phyloP scores from a whole-genome alignment of 2,888 invertebrate species.

The Megastigmus dorsalis region DNA sequence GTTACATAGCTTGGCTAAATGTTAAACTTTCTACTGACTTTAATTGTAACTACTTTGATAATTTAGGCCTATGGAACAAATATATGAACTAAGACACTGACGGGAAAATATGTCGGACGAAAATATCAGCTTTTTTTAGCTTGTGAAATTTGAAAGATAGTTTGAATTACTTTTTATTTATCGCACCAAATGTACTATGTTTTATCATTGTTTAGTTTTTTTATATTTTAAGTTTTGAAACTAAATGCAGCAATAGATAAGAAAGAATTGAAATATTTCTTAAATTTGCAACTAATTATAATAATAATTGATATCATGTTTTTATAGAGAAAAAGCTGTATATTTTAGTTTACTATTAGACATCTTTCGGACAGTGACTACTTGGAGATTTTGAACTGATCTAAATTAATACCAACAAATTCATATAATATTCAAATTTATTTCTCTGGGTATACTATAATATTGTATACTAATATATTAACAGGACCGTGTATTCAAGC shows the following conservation, averaged over 20 bases:
- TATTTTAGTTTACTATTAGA: too few relatives aligned
- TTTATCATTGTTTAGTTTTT: too few relatives aligned
- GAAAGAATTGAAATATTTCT: too few relatives aligned
- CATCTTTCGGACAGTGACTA: slow-evolving; percentile 19
- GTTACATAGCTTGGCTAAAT: too few relatives aligned
- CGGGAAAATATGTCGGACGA: background rate
- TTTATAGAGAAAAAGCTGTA: background rate
- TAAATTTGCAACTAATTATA: too few relatives aligned
- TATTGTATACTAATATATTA: slow-evolving; percentile 14
- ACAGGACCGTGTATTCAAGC: slow-evolving; percentile 47
- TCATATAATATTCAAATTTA: slow-evolving; percentile 8
- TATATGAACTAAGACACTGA: slow-evolving; percentile 25
- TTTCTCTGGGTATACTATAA: slow-evolving; percentile 30
- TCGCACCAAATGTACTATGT: too few relatives aligned
- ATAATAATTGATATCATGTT: background rate
- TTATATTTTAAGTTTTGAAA: too few relatives aligned
- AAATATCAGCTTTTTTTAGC: background rate
- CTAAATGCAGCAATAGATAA: too few relatives aligned
- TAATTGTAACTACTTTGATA: slow-evolving; percentile 29
- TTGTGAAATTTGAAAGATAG: background rate
- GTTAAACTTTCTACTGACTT: slow-evolving; percentile 23
- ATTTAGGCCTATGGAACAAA: slow-evolving; percentile 8
- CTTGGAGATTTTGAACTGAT: slow-evolving; percentile 8
- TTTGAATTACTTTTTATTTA: background rate
- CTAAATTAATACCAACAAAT: slow-evolving; percentile 28